Evolutionary conservation across 2,113 vertebrate genomes (phyloP), one percentile per base, ranked within the genome.

Genomic region (Crotalus viridis): DNA sequence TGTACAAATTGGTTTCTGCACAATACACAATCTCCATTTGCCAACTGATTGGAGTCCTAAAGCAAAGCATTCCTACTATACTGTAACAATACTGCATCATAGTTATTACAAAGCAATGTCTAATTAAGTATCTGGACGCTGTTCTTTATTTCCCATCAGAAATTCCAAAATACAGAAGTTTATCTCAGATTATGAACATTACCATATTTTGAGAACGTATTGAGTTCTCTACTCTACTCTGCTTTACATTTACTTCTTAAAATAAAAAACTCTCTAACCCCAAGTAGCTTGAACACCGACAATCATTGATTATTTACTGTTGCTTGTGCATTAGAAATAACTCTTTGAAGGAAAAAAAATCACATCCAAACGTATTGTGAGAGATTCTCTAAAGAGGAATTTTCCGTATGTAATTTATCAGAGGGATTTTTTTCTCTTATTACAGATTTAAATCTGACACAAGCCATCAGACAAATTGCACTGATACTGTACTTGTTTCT

Each of bases 341-440:
- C 10, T 91, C 8, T 90, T 94, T 74, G n/a, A 10, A 2, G 10
- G 10, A 17, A 90, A 90, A 94, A 56, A 48, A 90, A 69, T 64
- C 92, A 28, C 56, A 92, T 96, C 94, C 90, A 93, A 96, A 95
- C 69, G 74, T 56, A 55, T 51, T 93, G 51, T 89, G 89, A 93
- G 24, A 8, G 61, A 87, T 61, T 96, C 95, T 94, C 95, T 91
- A 87, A 95, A 93, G 51, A 87, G 89, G 94, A 91, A 87, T 93
- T 97, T 97, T 93, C 96, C 94, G 96, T 94, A 95, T 94, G 95
- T 86, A 88, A 94, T 95, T 92, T 74, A 69, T 24, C 43, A 0
- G 10, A 92, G 46, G 96, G 94, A 94, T 91, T 90, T 96, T 97
- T 95, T 90, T 94, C 48, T 94, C 92, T 93, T 24, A 0, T 90